Evolutionary conservation across 2,113 vertebrate genomes (phyloP).

Genomic region (Hemiscyllium ocellatum): DNA sequence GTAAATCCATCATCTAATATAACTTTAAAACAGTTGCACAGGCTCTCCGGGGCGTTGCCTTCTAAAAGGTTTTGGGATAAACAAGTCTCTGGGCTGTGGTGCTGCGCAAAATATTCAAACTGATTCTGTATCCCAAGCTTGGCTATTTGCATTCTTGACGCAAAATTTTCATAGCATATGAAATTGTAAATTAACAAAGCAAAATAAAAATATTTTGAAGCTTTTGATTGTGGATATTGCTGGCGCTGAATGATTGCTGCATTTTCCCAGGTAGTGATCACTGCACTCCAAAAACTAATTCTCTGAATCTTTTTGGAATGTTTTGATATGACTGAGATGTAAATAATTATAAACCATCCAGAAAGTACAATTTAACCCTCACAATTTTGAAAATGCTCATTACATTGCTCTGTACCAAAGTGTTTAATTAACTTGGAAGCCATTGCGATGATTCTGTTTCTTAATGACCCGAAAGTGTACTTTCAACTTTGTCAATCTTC

Average conservation of each 20-base stretch:
- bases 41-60: background rate
- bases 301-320: background rate
- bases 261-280: background rate
- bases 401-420: background rate
- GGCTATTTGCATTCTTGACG: slow-evolving; percentile 27
- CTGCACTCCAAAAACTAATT: slow-evolving; percentile 14
- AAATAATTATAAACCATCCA: background rate
- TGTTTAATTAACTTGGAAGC: slow-evolving; percentile 4
- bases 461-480: slow-evolving; percentile 5
- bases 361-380: slow-evolving; percentile 3
- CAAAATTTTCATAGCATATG: background rate
- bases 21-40: background rate
- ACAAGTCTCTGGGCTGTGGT: background rate
- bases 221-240: background rate
- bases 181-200: background rate
- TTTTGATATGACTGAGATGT: background rate
- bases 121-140: background rate
- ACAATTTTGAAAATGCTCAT: background rate
- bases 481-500: slow-evolving; percentile 11
- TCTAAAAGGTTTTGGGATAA: background rate
- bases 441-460: background rate
- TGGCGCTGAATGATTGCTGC: slow-evolving; percentile 29
- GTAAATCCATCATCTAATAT: background rate
- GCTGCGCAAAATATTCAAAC: slow-evolving; percentile 31
- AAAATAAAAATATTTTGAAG: background rate